Base-by-base conservation (phyloP, 2,797 vertebrate species). In the Chromobotia macracanthus region DNA sequence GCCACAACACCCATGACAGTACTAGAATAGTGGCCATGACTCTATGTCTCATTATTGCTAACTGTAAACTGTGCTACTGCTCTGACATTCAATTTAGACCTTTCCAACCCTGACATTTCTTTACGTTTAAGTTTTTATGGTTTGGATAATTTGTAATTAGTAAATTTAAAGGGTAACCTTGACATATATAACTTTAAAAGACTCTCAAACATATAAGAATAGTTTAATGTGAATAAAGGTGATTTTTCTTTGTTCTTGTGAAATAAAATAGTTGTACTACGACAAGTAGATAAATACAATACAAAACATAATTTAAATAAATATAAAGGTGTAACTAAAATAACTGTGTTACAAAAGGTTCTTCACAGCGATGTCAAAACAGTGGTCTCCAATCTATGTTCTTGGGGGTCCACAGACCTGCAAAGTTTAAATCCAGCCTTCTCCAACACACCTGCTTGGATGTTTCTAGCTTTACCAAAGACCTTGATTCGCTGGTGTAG, bases 1-100 rank as follows among this genome's bases (percentile, higher is more conserved):
- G 50, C 56, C 73, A 63, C 46, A 56, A 68, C 44, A 67, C 48
- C 55, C 19, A 19, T 68, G 46, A 70, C 72, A 76, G 70, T 76
- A 55, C 65, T 51, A 66, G 61, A 75, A 75, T 63, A 70, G 55
- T 23, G 28, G 67, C 25, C 61, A 48, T 60, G 65, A 67, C 18
- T 48, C 50, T 61, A 18, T 60, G 38, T 48, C 68, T 64, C 50
- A 58, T 75, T 31, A 53, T 53, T 61, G 63, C 53, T 58, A 69
- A 56, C 77, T 51, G 46, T 79, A 48, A 38, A 58, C 25, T 71
- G 23, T 19, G 46, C n/a, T 55, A 68, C 28, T 18, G 31, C 56
- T 53, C 46, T 61, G 50, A 73, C 38, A 18, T 74, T 41, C 41
- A n/a, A 46, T 64, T 51, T 64, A 75, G 48, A 64, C 44, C 25